Base-by-base conservation (phyloP, 2,797 vertebrate genomes). In the Discoglossus pictus region DNA sequence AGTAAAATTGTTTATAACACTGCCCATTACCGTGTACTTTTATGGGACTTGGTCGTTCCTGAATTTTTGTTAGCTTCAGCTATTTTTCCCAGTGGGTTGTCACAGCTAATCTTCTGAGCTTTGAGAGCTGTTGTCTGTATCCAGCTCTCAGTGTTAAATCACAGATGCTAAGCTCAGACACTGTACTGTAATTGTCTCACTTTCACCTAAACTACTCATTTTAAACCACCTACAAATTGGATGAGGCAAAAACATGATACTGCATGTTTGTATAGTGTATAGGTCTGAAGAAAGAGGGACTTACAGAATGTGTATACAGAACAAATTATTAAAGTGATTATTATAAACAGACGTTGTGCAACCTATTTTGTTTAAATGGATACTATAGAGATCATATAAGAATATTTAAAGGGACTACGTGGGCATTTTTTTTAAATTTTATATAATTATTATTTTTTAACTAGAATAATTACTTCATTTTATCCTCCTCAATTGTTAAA, bases 31-130 rank as follows among this genome's bases (percentile, higher is more conserved):
- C 18, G 52, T 35, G 51, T 35, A 56, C 42, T 71, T 64, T 71
- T 71, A 64, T 71, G 35, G 40, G 61, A 52, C 18, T 58, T 59
- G 42, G 52, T 58, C 23, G 46, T 34, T 13, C 31, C 16, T 18
- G 42, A 51, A 58, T 58, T 58, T 71, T 25, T 50, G 68, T 58
- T 71, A 40, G 44, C 44, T 38, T 64, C 68, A 71, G 68, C 61
- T 71, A 42, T 58, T 64, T 69, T 56, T 64, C 60, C 40, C 68
- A 71, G 60, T 58, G 56, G 52, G 59, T 59, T 71, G 61, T 71
- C 68, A 71, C 44, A 64, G 50, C 61, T 64, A 58, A 71, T 71
- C 68, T 71, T 7, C 43, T 51, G 15, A 52, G 12, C 50, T 7
- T 5, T 39, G 31, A 61, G 58, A 52, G 46, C 65, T 35, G 17